Percentiles rank a stretch among this genome's conserved stretches.
Conservation (phyloP, 1,140 invertebrate species). For the Drosophila elegans region DNA sequence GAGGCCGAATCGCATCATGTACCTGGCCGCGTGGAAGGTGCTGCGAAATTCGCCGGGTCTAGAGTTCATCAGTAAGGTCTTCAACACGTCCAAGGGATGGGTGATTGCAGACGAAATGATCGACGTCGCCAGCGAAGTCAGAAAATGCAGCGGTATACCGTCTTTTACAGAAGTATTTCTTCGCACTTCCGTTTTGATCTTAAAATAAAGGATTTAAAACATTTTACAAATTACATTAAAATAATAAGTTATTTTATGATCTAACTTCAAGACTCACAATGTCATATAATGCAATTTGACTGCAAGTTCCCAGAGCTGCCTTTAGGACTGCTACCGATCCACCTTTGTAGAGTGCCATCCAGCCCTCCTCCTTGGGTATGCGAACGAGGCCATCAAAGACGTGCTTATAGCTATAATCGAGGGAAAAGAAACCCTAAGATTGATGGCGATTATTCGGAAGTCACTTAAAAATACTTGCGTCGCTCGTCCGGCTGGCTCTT, state of each 20-base stretch:
- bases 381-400: conserved; percentile 95
- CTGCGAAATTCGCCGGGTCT: conserved; percentile 23
- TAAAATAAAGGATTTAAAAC: too few relatives aligned
- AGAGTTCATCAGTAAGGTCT: conserved; percentile 52
- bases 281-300: conserved; percentile 97
- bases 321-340: conserved; percentile 95
- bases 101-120: conserved; percentile 30
- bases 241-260: too few relatives aligned
- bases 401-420: conserved; percentile 94
- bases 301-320: conserved; percentile 97
- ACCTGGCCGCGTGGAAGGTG: not conserved
- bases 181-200: conserved; percentile 25
- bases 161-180: conserved; percentile 16
- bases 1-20: conserved; percentile 49
- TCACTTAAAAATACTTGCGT: conserved; percentile 24
- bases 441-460: not conserved
- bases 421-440: not conserved
- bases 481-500: conserved; percentile 88
- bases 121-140: conserved; percentile 37
- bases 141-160: conserved; percentile 25
- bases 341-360: conserved; percentile 92
- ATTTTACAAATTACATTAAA: too few relatives aligned
- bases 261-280: conserved; percentile 86
- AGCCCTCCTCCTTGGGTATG: conserved; percentile 93
- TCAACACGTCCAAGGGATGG: conserved; percentile 55